phyloP scores from a whole-genome alignment of 2,888 invertebrate species.

The Protodeltote pygarga region DNA sequence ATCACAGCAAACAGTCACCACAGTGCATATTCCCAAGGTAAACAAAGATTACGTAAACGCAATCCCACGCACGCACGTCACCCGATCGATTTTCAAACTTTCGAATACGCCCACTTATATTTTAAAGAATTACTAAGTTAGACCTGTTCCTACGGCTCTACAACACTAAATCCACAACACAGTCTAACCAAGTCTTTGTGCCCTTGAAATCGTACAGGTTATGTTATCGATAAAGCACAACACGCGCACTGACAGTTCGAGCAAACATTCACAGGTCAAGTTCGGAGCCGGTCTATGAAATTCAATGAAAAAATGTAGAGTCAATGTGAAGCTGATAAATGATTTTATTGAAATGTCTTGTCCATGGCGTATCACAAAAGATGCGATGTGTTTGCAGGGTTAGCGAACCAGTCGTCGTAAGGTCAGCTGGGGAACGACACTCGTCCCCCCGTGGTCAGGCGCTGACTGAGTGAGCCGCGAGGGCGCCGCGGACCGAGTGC shows the following conservation, averaged over 20 bases:
- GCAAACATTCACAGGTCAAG: slow-evolving; percentile 83
- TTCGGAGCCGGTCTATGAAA: slow-evolving; percentile 69
- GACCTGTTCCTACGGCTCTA: slow-evolving; percentile 66
- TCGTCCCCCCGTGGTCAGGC: slow-evolving; percentile 68
- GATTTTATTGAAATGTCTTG: slow-evolving; percentile 49
- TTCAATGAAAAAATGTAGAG: slow-evolving; percentile 56
- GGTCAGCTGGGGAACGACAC: slow-evolving; percentile 58
- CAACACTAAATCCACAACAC: slow-evolving; percentile 75
- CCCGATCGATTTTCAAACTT: slow-evolving; percentile 86
- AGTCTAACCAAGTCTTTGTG: slow-evolving; percentile 68
- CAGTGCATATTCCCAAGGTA: slow-evolving; percentile 85
- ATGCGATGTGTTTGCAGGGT: slow-evolving; percentile 68
- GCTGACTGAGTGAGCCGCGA: slow-evolving; percentile 76
- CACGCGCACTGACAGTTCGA: slow-evolving; percentile 84
- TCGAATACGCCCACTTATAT: slow-evolving; percentile 85
- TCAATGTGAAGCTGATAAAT: slow-evolving; percentile 59
- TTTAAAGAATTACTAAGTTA: slow-evolving; percentile 70
- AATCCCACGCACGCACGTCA: slow-evolving; percentile 86
- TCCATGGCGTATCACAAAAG: slow-evolving; percentile 57
- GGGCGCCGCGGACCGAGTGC: slow-evolving; percentile 72
- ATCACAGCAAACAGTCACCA: slow-evolving; percentile 67
- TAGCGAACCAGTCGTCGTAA: slow-evolving; percentile 66
- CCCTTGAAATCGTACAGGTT: slow-evolving; percentile 86
- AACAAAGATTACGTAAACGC: slow-evolving; percentile 86
- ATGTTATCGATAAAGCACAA: slow-evolving; percentile 86